phyloP scores from a whole-genome alignment of 37 sponge, comb jelly and placozoan species.

The Beroe ovata region DNA sequence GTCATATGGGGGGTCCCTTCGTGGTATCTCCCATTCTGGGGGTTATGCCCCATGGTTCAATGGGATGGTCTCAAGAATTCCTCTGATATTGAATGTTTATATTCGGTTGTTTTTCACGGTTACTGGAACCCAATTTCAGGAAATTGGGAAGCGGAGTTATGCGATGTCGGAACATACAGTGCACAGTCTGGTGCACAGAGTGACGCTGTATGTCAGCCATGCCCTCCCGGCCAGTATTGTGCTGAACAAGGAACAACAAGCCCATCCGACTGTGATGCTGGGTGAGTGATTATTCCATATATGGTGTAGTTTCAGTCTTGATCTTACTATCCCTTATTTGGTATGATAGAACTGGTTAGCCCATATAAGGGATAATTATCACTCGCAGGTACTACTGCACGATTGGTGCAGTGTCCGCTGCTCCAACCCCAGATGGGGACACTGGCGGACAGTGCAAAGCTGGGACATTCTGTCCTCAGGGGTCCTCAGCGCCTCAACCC shows the following conservation, averaged over 20 bases:
- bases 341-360: too few species aligned
- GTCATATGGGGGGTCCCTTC: too few species aligned
- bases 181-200: slow-evolving; percentile 21
- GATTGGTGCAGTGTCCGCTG: not conserved
- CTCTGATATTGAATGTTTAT: too few species aligned
- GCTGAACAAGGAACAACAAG: slow-evolving; percentile 15
- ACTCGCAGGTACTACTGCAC: slow-evolving; percentile 67
- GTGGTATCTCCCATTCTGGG: too few species aligned
- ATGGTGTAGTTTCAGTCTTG: too few species aligned
- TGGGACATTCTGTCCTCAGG: slow-evolving; percentile 64
- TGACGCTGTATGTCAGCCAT: slow-evolving; percentile 2
- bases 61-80: too few species aligned
- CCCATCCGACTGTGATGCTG: not conserved
- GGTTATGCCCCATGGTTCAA: too few species aligned
- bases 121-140: too few species aligned
- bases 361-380: too few species aligned
- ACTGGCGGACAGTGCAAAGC: slow-evolving; percentile 69
- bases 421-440: slow-evolving; percentile 9
- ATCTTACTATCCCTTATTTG: too few species aligned
- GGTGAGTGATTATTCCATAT: slow-evolving; percentile 11
- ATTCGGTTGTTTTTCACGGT: too few species aligned
- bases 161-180: slow-evolving; percentile 38
- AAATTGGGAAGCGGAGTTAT: slow-evolving; percentile 8
- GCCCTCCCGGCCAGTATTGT: slow-evolving; percentile 43
- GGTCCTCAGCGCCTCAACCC: not conserved